Conservation (phyloP, 2,113 vertebrate species). For the Perccottus glenii region DNA sequence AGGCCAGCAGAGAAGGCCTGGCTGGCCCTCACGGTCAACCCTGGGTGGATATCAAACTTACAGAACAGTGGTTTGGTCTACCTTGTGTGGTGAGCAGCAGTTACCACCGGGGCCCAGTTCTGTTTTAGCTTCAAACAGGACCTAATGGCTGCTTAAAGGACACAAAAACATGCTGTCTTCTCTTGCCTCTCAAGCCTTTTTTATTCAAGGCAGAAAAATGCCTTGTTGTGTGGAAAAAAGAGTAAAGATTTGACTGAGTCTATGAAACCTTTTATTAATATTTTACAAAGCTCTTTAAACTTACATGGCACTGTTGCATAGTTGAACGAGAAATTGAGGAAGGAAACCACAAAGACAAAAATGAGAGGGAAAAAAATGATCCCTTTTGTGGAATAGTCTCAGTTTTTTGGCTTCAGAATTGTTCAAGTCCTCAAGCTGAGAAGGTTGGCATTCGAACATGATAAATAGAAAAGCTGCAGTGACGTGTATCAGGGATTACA, state of each 20-base stretch:
- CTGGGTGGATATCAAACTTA: slow-evolving; percentile 12
- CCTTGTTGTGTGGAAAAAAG: slow-evolving; percentile 43
- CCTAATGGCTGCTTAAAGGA: slow-evolving; percentile 52
- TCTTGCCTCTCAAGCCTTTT: slow-evolving; percentile 5
- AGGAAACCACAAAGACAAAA: slow-evolving; percentile 31
- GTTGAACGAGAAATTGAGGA: slow-evolving; percentile 25
- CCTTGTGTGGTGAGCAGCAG: slow-evolving; percentile 38
- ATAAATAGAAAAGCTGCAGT: slow-evolving; percentile 8
- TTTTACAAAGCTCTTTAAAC: slow-evolving; percentile 54
- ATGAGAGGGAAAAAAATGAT: slow-evolving; percentile 16
- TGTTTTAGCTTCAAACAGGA: slow-evolving; percentile 50
- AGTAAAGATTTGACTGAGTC: slow-evolving; percentile 44
- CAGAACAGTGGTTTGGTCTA: slow-evolving; percentile 18
- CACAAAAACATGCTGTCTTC: slow-evolving; percentile 8
- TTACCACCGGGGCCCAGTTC: slow-evolving; percentile 36
- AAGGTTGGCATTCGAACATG: neutral
- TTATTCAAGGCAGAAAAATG: slow-evolving; percentile 16
- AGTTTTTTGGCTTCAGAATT: neutral
- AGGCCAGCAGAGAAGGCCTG: too few species aligned
- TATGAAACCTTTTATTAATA: slow-evolving; percentile 41
- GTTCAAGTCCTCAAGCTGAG: slow-evolving; percentile 9
- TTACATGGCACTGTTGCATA: slow-evolving; percentile 34
- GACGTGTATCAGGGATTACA: slow-evolving; percentile 33
- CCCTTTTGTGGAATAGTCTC: slow-evolving; percentile 12
- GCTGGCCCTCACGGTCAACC: too few species aligned